Evolutionary conservation across 2,888 invertebrate genomes (phyloP).

Genomic region (Thyatira batis): DNA sequence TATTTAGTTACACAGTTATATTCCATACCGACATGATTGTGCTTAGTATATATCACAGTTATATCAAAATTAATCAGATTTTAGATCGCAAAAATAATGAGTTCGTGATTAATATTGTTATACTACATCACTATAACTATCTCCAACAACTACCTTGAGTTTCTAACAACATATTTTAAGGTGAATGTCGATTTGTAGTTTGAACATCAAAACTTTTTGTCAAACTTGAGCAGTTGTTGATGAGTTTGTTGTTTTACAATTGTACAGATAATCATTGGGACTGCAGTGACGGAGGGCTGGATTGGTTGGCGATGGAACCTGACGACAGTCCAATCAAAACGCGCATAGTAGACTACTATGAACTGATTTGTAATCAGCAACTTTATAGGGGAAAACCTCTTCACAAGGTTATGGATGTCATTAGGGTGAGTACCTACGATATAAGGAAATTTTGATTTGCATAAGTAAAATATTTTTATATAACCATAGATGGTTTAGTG

Average conservation of each 20-base stretch:
- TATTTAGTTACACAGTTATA: too few relatives aligned
- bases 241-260: slow-evolving; percentile 7
- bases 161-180: too few relatives aligned
- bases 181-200: too few relatives aligned
- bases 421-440: slow-evolving; percentile 73
- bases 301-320: slow-evolving; percentile 84
- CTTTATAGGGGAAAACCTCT: slow-evolving; percentile 85
- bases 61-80: too few relatives aligned
- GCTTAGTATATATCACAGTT: too few relatives aligned
- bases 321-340: slow-evolving; percentile 68
- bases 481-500: too few relatives aligned
- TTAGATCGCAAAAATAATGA: too few relatives aligned
- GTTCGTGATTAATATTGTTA: too few relatives aligned
- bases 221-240: background rate
- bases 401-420: slow-evolving; percentile 84
- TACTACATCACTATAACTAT: too few relatives aligned
- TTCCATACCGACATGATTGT: too few relatives aligned
- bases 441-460: slow-evolving; percentile 3
- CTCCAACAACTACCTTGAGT: too few relatives aligned
- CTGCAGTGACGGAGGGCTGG: slow-evolving; percentile 83
- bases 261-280: slow-evolving; percentile 89
- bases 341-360: slow-evolving; percentile 81
- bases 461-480: background rate
- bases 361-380: slow-evolving; percentile 81
- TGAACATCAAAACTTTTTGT: too few relatives aligned